A percentile compares a stretch with the other conserved stretches of the same genome.
Evolutionary conservation across 1,140 invertebrate species (phyloP).

Genomic region (Asbolus verrucosus): DNA sequence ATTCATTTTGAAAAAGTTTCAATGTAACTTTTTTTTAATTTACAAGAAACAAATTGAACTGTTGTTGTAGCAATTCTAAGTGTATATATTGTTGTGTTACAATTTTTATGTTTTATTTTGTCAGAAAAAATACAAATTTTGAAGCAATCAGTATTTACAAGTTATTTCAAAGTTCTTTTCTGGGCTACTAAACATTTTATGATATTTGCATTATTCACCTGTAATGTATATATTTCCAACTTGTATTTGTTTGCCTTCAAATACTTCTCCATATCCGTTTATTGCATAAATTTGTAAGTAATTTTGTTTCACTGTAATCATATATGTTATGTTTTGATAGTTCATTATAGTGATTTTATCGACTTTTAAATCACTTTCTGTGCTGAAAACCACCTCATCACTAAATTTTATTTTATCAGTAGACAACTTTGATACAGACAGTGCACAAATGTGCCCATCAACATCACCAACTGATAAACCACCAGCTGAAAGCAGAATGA

Average conservation of each 20-base stretch:
- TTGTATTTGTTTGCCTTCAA: constrained; percentile 22
- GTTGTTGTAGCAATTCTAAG: too few relatives aligned
- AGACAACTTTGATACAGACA: constrained; percentile 28
- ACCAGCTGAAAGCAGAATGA: constrained; percentile 8
- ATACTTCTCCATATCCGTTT: constrained; percentile 11
- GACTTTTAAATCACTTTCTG: constrained; percentile 39
- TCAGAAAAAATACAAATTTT: too few relatives aligned
- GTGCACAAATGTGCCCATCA: constrained; percentile 24
- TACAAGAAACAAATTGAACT: too few relatives aligned
- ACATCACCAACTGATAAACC: constrained; percentile 38
- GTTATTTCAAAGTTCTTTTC: too few relatives aligned
- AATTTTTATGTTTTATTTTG: too few relatives aligned
- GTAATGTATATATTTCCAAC: constrained; percentile 45
- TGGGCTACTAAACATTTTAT: neutral
- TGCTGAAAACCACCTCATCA: constrained; percentile 19
- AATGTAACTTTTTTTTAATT: too few relatives aligned
- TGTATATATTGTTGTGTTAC: too few relatives aligned
- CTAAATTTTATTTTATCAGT: constrained; percentile 31
- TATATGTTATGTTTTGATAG: constrained; percentile 20
- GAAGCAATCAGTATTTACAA: too few relatives aligned
- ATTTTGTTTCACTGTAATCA: constrained; percentile 32
- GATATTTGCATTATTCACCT: constrained; percentile 30
- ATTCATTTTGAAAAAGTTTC: too few relatives aligned
- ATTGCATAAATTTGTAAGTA: constrained; percentile 32
- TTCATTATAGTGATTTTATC: constrained; percentile 40